Conservation (phyloP, 2,113 vertebrate genomes). For the Cynocephalus volans region DNA sequence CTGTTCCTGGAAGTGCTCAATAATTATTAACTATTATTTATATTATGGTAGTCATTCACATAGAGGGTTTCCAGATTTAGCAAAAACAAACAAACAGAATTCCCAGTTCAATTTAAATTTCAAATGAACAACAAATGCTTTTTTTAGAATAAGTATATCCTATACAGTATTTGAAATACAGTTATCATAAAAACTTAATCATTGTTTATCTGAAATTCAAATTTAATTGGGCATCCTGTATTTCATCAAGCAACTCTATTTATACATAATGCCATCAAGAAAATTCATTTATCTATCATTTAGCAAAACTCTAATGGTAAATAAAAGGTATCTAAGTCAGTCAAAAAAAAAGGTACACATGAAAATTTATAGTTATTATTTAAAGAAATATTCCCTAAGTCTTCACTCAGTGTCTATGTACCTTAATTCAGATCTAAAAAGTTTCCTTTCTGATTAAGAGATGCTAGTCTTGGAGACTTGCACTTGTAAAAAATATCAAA, state of each 20-base stretch:
- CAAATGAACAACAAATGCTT: neutral
- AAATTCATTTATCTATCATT: neutral
- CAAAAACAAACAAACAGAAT: neutral
- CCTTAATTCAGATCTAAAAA: neutral
- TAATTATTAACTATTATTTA: neutral
- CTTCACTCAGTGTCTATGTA: neutral
- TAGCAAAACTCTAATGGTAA: neutral
- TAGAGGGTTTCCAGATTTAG: neutral
- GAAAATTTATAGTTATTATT: neutral
- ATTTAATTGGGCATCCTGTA: neutral
- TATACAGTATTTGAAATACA: neutral
- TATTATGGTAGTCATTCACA: neutral
- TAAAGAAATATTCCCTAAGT: neutral
- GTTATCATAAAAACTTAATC: neutral
- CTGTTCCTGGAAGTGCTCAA: neutral
- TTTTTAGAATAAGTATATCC: neutral
- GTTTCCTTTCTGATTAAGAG: constrained; percentile 45
- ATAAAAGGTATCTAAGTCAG: neutral
- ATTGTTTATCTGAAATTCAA: constrained; percentile 42
- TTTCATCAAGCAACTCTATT: neutral
- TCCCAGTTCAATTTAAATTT: constrained; percentile 40
- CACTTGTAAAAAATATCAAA: neutral
- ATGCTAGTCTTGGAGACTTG: neutral
- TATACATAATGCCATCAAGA: neutral
- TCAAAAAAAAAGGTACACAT: neutral